Evolutionary conservation across 37 sponge, comb jelly and placozoan species (phyloP).

Genomic region (Crambe crambe): DNA sequence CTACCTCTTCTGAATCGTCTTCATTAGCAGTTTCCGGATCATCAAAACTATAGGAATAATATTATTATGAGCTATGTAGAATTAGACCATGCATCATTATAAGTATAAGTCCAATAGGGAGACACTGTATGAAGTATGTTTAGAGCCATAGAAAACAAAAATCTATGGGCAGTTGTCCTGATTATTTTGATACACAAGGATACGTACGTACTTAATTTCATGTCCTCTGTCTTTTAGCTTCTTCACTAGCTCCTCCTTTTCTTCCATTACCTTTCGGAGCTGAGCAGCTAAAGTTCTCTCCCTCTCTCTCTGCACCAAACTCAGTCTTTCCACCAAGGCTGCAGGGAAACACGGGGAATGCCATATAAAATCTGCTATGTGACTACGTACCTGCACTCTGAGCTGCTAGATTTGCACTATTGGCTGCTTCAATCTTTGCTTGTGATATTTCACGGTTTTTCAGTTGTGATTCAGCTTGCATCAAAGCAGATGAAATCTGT

Average conservation of each 20-base stretch:
- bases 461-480: constrained; percentile 2
- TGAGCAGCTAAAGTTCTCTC: constrained; percentile 29
- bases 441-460: not conserved
- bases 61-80: too few relatives aligned
- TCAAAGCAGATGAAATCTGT: constrained; percentile 3
- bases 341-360: not conserved
- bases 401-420: constrained; percentile 25
- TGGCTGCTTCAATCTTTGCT: constrained; percentile 9
- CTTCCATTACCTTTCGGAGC: constrained; percentile 18
- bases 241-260: not conserved
- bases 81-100: too few relatives aligned
- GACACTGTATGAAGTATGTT: too few relatives aligned
- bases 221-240: not conserved
- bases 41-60: too few relatives aligned
- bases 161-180: not conserved
- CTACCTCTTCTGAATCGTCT: not conserved
- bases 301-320: constrained; percentile 21
- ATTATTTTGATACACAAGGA: not conserved
- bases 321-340: constrained; percentile 26
- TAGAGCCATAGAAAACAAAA: not conserved
- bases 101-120: too few relatives aligned
- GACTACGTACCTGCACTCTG: constrained; percentile 22
- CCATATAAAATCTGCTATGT: not conserved
- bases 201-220: not conserved
- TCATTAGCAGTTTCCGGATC: too few relatives aligned